A percentile compares a stretch with the other conserved stretches of the same genome.
phyloP scores from a whole-genome alignment of 2,797 vertebrate genomes.

The Neosilurus mollespiculum region DNA sequence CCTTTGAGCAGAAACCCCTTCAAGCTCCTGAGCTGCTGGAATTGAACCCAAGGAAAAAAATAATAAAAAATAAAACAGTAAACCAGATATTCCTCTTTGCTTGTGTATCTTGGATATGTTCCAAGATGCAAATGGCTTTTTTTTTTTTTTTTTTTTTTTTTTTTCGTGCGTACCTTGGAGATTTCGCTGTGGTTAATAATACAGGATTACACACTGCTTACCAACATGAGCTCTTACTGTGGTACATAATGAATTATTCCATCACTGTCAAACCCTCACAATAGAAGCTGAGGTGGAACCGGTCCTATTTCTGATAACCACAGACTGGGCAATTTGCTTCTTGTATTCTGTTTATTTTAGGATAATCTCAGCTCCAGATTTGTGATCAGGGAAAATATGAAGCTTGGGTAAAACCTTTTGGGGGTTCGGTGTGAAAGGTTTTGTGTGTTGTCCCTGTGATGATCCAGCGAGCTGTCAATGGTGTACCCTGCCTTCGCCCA shows the following conservation, averaged over 20 bases:
- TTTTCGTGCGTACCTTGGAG: not conserved
- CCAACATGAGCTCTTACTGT: conserved; percentile 43
- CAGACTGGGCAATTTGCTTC: conserved; percentile 15
- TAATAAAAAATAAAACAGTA: not conserved
- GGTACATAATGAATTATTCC: conserved; percentile 47
- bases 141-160: not conserved
- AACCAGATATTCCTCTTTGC: not conserved
- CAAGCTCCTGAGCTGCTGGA: not conserved
- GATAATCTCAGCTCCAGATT: conserved; percentile 26
- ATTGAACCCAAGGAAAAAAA: not conserved
- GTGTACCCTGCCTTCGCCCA: no score
- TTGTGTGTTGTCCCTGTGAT: no score
- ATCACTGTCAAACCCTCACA: conserved; percentile 43
- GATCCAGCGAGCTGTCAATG: no score
- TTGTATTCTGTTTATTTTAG: conserved; percentile 8
- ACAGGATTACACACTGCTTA: conserved; percentile 44
- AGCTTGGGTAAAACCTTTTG: not conserved
- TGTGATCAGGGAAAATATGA: not conserved
- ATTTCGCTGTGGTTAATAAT: conserved; percentile 47
- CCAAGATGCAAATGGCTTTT: conserved; percentile 31
- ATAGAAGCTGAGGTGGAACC: conserved; percentile 31
- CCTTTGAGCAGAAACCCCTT: not conserved
- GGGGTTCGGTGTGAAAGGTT: not conserved
- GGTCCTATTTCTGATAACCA: conserved; percentile 18
- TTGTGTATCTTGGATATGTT: conserved; percentile 18